These are phyloP conservation scores for Brachypteracias leptosomus DNA, from an alignment of 2,113 vertebrate genomes.

Conservation along the genomic window DNA sequence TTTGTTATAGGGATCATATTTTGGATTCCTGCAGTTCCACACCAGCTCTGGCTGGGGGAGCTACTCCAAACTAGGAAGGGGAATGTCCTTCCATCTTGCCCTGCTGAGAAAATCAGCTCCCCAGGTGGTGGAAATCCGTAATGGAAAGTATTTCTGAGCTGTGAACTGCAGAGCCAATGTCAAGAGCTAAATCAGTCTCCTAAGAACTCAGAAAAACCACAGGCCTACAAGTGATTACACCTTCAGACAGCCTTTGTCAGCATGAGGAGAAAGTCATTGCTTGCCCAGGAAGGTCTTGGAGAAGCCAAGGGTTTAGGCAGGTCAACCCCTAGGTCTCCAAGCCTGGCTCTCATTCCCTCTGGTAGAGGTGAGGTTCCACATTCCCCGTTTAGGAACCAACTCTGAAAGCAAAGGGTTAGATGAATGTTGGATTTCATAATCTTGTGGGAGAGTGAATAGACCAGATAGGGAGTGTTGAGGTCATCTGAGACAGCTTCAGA, in stretches of 20 bases:
- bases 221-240: background rate
- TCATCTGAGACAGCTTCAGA: background rate
- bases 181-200: background rate
- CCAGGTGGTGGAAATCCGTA: background rate
- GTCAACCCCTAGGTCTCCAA: background rate
- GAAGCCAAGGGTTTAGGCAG: background rate
- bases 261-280: background rate
- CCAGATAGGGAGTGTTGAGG: background rate
- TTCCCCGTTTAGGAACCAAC: background rate
- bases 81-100: background rate
- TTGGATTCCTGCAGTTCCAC: background rate
- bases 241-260: background rate
- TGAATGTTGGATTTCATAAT: background rate
- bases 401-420: background rate
- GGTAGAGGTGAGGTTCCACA: background rate
- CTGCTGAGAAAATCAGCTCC: background rate
- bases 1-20: background rate
- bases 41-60: background rate
- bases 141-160: background rate
- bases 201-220: background rate
- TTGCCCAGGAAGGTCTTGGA: background rate
- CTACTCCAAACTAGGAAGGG: background rate
- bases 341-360: background rate
- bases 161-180: background rate
- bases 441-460: background rate